Conservation (phyloP, 2,888 invertebrate genomes). For the Ethmia dodecea region DNA sequence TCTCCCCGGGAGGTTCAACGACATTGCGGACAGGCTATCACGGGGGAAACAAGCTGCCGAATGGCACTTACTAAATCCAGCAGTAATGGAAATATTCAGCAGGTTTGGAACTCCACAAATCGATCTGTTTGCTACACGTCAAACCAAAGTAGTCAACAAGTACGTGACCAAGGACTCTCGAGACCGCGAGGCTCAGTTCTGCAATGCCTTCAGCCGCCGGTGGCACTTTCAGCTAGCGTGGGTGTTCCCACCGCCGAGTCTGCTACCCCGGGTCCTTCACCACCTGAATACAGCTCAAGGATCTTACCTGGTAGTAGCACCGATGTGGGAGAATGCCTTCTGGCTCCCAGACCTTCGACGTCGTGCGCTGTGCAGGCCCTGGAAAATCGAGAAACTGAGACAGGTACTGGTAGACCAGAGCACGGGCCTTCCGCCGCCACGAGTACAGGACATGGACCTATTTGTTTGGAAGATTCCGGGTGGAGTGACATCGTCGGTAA, state of each 20-base stretch:
- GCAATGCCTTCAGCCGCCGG: slow-evolving; percentile 24
- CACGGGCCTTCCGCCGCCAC: slow-evolving; percentile 13
- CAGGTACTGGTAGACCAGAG: slow-evolving; percentile 13
- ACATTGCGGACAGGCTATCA: slow-evolving; percentile 16
- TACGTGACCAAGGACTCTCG: slow-evolving; percentile 5
- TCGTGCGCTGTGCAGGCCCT: slow-evolving; percentile 14
- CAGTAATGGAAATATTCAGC: slow-evolving; percentile 12
- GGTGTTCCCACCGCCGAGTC: slow-evolving; percentile 29
- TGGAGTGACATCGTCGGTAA: slow-evolving; percentile 15
- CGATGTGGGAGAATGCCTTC: slow-evolving; percentile 7
- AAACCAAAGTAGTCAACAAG: slow-evolving; percentile 11
- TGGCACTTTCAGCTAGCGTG: slow-evolving; percentile 24
- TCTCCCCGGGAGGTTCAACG: slow-evolving; percentile 18
- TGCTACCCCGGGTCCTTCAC: slow-evolving; percentile 23
- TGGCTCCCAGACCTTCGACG: slow-evolving; percentile 22
- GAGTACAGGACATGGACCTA: slow-evolving; percentile 10
- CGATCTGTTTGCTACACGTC: slow-evolving; percentile 16
- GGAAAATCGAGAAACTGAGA: slow-evolving; percentile 9
- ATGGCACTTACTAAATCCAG: slow-evolving; percentile 20
- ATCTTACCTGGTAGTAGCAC: slow-evolving; percentile 10
- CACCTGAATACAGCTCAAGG: slow-evolving; percentile 22
- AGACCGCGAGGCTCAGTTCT: not conserved
- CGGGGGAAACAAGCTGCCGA: slow-evolving; percentile 12
- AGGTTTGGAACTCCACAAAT: slow-evolving; percentile 17
- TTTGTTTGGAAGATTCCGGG: slow-evolving; percentile 21